Percentiles rank a stretch among this genome's conserved stretches.
Conservation (phyloP, 1,140 invertebrate genomes). For the Brachionus angularis region DNA sequence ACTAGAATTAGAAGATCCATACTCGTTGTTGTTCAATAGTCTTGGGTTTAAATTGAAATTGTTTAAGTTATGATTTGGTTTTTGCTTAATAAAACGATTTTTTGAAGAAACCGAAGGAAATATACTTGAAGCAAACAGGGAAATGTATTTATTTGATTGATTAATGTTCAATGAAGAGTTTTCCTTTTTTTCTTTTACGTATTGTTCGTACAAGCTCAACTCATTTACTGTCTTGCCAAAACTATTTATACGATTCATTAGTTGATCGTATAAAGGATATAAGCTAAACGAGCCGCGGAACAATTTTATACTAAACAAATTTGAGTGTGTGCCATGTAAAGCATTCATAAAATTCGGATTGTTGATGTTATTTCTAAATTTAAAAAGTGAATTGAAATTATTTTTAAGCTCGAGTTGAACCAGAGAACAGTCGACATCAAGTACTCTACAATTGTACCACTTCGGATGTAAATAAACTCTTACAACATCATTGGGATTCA, state of each 20-base stretch:
- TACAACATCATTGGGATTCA: neutral
- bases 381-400: conserved; percentile 12
- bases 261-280: conserved; percentile 24
- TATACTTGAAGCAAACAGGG: conserved; percentile 13
- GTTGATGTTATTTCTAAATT: neutral
- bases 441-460: neutral
- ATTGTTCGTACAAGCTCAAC: neutral
- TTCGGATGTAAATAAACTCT: conserved; percentile 21
- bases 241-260: neutral
- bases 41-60: no score
- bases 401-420: neutral
- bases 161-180: no score
- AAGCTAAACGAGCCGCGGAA: conserved; percentile 10
- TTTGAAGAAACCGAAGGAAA: conserved; percentile 1
- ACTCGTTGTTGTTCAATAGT: neutral
- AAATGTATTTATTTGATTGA: conserved; percentile 10
- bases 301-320: neutral
- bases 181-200: neutral
- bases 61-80: no score
- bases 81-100: neutral
- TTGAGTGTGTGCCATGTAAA: no score
- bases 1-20: neutral
- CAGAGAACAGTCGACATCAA: conserved; percentile 29
- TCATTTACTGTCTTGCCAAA: neutral
- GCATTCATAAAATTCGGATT: no score